A percentile compares a stretch with the other conserved stretches of the same genome.
Evolutionary conservation across 2,113 vertebrate species (phyloP).

Genomic region (Zosterops lateralis): DNA sequence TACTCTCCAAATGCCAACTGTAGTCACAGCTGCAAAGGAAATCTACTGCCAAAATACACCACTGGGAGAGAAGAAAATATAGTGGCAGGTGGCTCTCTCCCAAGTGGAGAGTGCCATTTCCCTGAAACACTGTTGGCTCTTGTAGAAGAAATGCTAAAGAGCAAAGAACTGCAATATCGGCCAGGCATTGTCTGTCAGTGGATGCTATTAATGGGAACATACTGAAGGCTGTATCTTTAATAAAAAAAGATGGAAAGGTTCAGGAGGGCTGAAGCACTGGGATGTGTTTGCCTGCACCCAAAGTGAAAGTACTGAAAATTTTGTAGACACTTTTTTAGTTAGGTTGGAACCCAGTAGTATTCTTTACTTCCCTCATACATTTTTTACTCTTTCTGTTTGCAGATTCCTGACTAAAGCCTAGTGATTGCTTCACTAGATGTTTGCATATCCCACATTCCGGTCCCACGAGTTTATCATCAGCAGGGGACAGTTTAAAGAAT

Average conservation of each 20-base stretch:
- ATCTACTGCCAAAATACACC: conserved; percentile 59
- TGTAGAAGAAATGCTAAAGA: conserved; percentile 29
- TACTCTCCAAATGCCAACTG: conserved; percentile 44
- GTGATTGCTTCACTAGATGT: background rate
- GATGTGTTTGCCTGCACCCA: background rate
- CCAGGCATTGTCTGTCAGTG: background rate
- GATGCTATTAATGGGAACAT: background rate
- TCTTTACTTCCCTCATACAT: background rate
- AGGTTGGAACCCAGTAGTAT: background rate
- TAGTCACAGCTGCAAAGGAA: conserved; percentile 61
- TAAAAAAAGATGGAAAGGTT: background rate
- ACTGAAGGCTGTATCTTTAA: background rate
- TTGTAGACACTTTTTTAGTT: background rate
- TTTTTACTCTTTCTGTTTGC: background rate
- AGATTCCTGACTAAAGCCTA: background rate
- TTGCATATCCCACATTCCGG: background rate
- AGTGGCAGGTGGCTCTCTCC: conserved; percentile 58
- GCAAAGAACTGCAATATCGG: background rate
- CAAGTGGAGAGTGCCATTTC: conserved; percentile 1
- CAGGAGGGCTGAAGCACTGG: background rate
- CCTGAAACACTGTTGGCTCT: conserved; percentile 2
- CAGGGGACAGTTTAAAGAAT: conserved; percentile 9
- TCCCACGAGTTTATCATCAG: background rate
- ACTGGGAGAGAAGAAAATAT: conserved; percentile 39
- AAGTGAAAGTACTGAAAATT: background rate